Evolutionary conservation across 1,140 invertebrate species (phyloP), one percentile per base, ranked within the genome.

Genomic region (Drosophila prosaltans): DNA sequence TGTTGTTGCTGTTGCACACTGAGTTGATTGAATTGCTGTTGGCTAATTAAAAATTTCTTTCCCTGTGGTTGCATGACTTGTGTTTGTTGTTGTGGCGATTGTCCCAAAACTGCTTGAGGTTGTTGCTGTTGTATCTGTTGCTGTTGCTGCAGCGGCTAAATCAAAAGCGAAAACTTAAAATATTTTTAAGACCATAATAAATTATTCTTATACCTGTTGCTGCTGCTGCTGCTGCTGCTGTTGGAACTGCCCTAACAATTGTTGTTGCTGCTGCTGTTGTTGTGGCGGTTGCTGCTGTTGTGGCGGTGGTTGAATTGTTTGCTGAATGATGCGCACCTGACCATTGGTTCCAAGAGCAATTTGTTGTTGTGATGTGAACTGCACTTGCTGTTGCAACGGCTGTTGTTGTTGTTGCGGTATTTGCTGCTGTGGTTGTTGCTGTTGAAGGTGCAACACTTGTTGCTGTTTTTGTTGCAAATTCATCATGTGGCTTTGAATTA

Each of bases 1-100:
- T 94, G 94, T 59, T 94, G 94, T 72, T 94, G 94, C 58, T 94
- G 92, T 61, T 94, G 94, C 21, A 91, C 92, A 24, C 93, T 94
- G 2, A 94, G 91, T 69, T 94, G 93, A 40, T 94, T 93, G 51
- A 94, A 94, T 72, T 94, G 94, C 65, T 94, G 94, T 5, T 94
- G 93, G 63, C 91, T 92, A 9, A 90, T 94, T 83, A 41, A 90
- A 39, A 91, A 91, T 16, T 91, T 92, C 58, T 92, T 92, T 6
- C 75, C 74, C 41, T 69, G 72, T 2, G 45, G 81, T 60, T 82
- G 76, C 71, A 78, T 80, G 0, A 75, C 43, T 59, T 69, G 73
- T 39, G 65, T 62, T 26, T 67, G 78, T 48, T 78, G 83, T 10
- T 80, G 84, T 30, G 74, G 80, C 32, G 45, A 26, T 51, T 51